phyloP scores from a whole-genome alignment of 2,113 vertebrate genomes.

The Stictonetta naevosa region DNA sequence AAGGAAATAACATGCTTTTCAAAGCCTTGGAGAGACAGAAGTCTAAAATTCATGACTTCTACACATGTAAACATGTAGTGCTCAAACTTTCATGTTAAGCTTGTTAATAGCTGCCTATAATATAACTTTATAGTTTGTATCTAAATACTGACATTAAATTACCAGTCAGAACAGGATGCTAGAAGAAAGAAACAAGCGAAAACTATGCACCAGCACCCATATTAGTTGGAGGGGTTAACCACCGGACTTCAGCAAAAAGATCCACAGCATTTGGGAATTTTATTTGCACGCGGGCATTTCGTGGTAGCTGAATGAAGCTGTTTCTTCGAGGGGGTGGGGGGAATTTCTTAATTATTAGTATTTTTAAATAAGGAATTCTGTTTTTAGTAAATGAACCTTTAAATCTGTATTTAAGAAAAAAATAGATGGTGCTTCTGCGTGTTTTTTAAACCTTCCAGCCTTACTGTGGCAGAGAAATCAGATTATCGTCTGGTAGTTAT shows the following conservation, averaged over 20 bases:
- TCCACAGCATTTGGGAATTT: not conserved
- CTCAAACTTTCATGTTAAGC: not conserved
- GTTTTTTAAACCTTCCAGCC: not conserved
- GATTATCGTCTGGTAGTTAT: not conserved
- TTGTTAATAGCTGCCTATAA: not conserved
- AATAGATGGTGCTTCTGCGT: not conserved
- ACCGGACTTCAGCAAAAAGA: not conserved
- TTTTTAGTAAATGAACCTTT: not conserved
- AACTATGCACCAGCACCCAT: not conserved
- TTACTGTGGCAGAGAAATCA: not conserved
- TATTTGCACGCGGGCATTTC: not conserved
- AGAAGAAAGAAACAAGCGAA: not conserved
- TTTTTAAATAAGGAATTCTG: not conserved
- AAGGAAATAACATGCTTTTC: not conserved
- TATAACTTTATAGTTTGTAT: not conserved
- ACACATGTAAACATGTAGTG: not conserved
- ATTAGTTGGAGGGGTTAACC: not conserved
- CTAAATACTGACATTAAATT: not conserved
- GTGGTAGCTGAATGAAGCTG: not conserved
- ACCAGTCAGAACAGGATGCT: not conserved
- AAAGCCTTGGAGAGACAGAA: not conserved
- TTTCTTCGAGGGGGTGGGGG: not conserved
- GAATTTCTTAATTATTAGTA: not conserved
- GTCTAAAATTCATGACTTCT: not conserved
- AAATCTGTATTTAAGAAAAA: not conserved